These are phyloP conservation scores for Heliconius aoede DNA, from an alignment of 2,888 invertebrate genomes.

Conservation along the genomic window DNA sequence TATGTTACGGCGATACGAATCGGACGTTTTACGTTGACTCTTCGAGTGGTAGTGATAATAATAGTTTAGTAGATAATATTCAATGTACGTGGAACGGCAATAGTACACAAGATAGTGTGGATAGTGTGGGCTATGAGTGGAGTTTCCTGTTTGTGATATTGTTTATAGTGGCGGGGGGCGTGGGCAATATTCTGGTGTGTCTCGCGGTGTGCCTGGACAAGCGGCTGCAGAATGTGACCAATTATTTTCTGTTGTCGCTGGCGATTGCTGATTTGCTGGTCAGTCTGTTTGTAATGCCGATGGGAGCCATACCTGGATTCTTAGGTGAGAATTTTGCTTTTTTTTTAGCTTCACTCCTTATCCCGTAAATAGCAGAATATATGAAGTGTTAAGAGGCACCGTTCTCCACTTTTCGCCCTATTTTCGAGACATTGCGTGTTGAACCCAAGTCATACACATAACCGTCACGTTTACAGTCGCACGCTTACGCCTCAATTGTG, in stretches of 20 bases:
- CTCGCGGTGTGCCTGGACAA: slow-evolving; percentile 95
- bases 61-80: slow-evolving; percentile 60
- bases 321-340: slow-evolving; percentile 87
- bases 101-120: slow-evolving; percentile 55
- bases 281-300: slow-evolving; percentile 97
- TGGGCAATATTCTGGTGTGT: slow-evolving; percentile 97
- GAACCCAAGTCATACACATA: too few relatives aligned
- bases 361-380: too few relatives aligned
- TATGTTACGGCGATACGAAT: slow-evolving; percentile 67
- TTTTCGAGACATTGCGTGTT: too few relatives aligned
- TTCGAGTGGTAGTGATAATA: slow-evolving; percentile 56
- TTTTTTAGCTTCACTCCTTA: too few relatives aligned
- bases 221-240: slow-evolving; percentile 96
- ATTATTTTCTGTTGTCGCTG: slow-evolving; percentile 96
- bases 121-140: slow-evolving; percentile 86
- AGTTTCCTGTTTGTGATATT: slow-evolving; percentile 92
- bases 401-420: too few relatives aligned
- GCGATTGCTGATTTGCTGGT: slow-evolving; percentile 97
- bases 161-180: slow-evolving; percentile 93
- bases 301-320: slow-evolving; percentile 96
- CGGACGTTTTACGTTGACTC: slow-evolving; percentile 70
- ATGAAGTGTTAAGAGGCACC: too few relatives aligned
- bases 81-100: slow-evolving; percentile 73
- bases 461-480: too few relatives aligned
- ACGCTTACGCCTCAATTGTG: too few relatives aligned